Conservation (phyloP, 2,113 vertebrate genomes). For the Pelodiscus sinensis region DNA sequence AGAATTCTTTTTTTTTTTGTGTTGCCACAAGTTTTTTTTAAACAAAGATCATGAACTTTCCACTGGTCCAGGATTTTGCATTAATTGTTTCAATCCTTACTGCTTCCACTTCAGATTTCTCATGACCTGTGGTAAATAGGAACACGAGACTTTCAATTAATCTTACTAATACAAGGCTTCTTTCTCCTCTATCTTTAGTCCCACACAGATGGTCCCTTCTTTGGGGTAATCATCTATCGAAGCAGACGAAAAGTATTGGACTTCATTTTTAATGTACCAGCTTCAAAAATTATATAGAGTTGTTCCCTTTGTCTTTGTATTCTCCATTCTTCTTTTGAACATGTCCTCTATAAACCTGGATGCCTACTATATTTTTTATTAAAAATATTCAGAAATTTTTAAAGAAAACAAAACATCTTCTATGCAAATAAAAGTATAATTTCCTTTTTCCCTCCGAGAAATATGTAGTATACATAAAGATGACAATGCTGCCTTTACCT, state of each 20-base stretch:
- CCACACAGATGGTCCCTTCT: not conserved
- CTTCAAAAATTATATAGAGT: not conserved
- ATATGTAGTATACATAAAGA: not conserved
- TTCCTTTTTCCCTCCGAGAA: constrained; percentile 7
- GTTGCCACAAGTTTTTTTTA: not conserved
- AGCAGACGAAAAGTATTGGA: not conserved
- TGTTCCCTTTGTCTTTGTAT: not conserved
- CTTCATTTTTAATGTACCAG: not conserved
- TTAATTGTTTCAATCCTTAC: not conserved
- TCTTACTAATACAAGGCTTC: not conserved
- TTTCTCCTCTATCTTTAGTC: not conserved
- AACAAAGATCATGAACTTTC: not conserved
- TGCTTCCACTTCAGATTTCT: not conserved
- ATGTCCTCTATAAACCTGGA: not conserved
- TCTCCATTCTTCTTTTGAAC: not conserved
- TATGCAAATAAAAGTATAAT: not conserved
- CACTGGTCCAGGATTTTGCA: not conserved
- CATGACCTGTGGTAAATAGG: not conserved
- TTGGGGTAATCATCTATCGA: not conserved
- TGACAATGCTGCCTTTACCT: not conserved
- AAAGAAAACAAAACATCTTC: not conserved
- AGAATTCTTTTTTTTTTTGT: not conserved
- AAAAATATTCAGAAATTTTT: not conserved
- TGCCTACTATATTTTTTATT: not conserved
- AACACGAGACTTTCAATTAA: not conserved